Percentiles rank a stretch among this genome's conserved stretches.
Evolutionary conservation across 2,113 vertebrate species (phyloP).

Genomic region (Caloenas nicobarica): DNA sequence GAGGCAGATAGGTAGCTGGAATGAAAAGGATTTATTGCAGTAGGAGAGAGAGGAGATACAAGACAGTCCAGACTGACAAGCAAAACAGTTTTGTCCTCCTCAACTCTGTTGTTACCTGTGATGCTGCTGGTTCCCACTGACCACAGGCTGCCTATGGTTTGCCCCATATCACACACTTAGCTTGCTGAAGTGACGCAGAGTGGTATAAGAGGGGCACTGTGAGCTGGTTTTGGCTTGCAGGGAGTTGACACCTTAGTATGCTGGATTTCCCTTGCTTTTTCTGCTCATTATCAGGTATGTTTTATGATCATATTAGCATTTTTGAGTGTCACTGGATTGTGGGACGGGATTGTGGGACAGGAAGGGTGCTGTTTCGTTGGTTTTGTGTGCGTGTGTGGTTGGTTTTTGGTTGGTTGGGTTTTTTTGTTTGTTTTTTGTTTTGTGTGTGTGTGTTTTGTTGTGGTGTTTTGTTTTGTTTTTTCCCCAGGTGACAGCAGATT

Average conservation of each 20-base stretch:
- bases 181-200: background rate
- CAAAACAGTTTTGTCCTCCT: background rate
- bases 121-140: background rate
- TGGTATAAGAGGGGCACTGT: rapidly evolving
- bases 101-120: background rate
- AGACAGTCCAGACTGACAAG: background rate
- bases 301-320: background rate
- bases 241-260: background rate
- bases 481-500: background rate
- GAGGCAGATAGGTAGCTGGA: background rate
- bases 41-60: background rate
- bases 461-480: background rate
- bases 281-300: background rate
- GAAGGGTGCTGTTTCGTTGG: background rate
- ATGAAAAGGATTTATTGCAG: background rate
- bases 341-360: too few species aligned
- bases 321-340: background rate
- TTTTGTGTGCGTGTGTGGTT: too few species aligned
- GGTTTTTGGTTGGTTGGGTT: too few species aligned
- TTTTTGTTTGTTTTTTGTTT: too few species aligned
- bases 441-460: too few species aligned
- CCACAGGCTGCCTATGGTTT: background rate
- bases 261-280: background rate
- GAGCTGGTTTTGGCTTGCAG: background rate
- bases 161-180: too few species aligned